Conservation (phyloP, 2,797 vertebrate genomes). For the Karalla daura region DNA sequence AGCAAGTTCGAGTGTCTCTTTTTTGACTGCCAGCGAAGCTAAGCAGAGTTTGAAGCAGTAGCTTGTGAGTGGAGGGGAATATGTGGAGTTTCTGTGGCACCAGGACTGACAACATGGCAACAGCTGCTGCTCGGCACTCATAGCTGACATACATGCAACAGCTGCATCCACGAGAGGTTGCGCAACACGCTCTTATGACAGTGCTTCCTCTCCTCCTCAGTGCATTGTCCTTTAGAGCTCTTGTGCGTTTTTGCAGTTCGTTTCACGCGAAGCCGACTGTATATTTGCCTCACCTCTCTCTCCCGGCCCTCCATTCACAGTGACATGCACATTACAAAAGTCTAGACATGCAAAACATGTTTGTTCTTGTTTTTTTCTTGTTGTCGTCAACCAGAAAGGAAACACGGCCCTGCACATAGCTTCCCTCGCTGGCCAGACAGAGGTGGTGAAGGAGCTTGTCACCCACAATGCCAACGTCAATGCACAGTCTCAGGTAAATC, state of each 20-base stretch:
- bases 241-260: neutral
- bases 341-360: too few species aligned
- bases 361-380: neutral
- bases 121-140: conserved; percentile 51
- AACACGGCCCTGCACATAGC: conserved; percentile 98
- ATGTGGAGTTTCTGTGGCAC: conserved; percentile 22
- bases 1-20: neutral
- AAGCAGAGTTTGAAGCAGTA: neutral
- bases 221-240: neutral
- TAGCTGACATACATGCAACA: conserved; percentile 43
- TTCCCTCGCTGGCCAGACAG: conserved; percentile 95
- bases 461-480: conserved; percentile 93
- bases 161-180: conserved; percentile 46
- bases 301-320: neutral
- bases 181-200: neutral
- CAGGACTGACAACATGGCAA: conserved; percentile 29
- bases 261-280: neutral
- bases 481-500: conserved; percentile 94
- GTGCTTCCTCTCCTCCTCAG: neutral
- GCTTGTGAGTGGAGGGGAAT: neutral
- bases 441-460: conserved; percentile 95
- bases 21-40: neutral
- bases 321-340: too few species aligned
- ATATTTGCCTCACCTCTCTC: neutral
- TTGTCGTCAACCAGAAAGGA: conserved; percentile 91